phyloP scores from a whole-genome alignment of 2,113 vertebrate genomes.

The Addax nasomaculatus region DNA sequence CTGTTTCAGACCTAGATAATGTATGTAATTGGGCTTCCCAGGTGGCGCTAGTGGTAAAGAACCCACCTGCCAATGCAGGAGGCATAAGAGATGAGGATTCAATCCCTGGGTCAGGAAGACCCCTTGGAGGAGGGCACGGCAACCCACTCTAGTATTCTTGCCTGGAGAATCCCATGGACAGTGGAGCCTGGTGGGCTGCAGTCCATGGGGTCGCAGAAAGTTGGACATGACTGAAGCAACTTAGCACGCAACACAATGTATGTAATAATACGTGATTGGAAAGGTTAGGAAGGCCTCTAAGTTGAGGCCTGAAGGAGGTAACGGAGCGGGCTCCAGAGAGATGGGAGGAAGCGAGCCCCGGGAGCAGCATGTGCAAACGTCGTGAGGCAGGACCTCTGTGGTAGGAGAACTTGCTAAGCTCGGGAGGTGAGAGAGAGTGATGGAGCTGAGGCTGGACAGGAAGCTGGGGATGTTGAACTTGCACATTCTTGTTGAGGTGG shows the following conservation, averaged over 20 bases:
- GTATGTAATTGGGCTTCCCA: neutral
- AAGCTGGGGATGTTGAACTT: neutral
- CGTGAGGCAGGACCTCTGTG: neutral
- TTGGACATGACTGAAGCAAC: neutral
- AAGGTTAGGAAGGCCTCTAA: neutral
- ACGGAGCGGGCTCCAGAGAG: fast-evolving
- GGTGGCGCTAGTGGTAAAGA: neutral
- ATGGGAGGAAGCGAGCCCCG: neutral
- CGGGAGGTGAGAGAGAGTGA: neutral
- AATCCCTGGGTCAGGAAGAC: neutral
- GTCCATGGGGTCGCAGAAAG: neutral
- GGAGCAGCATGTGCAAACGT: neutral
- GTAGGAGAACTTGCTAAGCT: neutral
- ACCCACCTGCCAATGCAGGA: neutral
- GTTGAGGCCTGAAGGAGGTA: neutral
- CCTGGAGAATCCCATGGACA: neutral
- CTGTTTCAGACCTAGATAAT: neutral
- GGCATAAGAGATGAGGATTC: neutral
- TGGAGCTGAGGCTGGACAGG: neutral
- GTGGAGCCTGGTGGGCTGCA: neutral
- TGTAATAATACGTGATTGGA: neutral
- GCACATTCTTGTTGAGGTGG: neutral
- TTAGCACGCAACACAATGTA: neutral
- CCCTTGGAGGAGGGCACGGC: neutral
- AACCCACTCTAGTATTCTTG: neutral